Evolutionary conservation across 1,140 invertebrate genomes (phyloP), one percentile per base, ranked within the genome.

Genomic region (Melipona quadrifasciata): DNA sequence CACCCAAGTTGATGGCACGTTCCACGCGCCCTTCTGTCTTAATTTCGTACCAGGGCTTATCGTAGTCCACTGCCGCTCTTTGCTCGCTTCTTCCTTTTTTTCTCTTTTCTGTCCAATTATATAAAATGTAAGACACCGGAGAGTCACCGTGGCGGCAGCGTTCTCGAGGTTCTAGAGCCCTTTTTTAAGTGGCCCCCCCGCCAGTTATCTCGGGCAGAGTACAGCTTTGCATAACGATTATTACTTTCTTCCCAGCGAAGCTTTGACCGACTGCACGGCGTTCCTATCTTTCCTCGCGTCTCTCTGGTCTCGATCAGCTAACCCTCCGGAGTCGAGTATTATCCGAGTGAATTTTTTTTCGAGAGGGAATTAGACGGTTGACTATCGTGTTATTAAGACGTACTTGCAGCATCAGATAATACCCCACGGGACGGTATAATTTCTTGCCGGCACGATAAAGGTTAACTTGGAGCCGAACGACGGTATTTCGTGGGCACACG

Each of bases 171-270:
- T 85, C 61, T 55, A 84, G 82, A 72, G 71, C 72, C 47, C 68
- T 51, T 72, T 77, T 87, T 79, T 83, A 91, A 90, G 64, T 83
- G 86, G 71, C 68, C 57, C 79, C 74, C 61, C 74, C 61, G 57
- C 83, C 79, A 89, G 89, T 91, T 91, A 91, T 90, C 91, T 91
- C 81, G 27, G 34, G 79, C 78, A 84, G 78, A 87, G 74, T 90
- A 90, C 88, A 89, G 80, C 83, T 91, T 91, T 91, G 90, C 91
- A 91, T 91, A 91, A 91, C 82, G 90, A 91, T 91, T 91, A 91
- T 91, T 87, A 87, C 90, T 90, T 87, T 90, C 84, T 88, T 89
- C 53, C 76, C 70, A 17, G 39, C 74, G 74, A 80, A 58, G 85
- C 31, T 87, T 86, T 80, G 71, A 81, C 53, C 79, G 27, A 24